Conservation (phyloP, 2,888 invertebrate species). For the Apamea epomidion region DNA sequence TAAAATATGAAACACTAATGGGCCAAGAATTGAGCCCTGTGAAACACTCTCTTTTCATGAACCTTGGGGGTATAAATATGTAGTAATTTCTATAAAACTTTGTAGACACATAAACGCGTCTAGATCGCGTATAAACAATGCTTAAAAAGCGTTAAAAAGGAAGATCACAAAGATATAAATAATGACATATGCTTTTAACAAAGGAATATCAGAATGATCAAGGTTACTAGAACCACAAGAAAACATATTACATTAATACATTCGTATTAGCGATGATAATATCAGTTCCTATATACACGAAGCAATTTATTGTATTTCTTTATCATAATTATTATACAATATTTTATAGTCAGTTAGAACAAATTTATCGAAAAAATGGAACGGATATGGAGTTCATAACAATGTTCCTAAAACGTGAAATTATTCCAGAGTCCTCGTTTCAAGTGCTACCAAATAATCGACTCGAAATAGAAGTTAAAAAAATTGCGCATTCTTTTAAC, state of each 20-base stretch:
- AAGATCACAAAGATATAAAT: too few species aligned
- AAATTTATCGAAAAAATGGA: neutral
- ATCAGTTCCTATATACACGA: neutral
- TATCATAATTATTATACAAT: neutral
- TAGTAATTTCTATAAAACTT: neutral
- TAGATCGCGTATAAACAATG: neutral
- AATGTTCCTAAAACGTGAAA: constrained; percentile 1
- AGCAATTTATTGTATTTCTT: constrained; percentile 7
- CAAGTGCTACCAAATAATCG: constrained; percentile 20
- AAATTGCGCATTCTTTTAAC: constrained; percentile 24
- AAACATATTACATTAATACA: too few species aligned
- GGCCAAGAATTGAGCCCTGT: too few species aligned
- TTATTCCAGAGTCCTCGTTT: neutral
- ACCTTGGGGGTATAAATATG: too few species aligned
- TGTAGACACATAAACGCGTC: neutral
- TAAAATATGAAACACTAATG: too few species aligned
- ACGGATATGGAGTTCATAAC: neutral
- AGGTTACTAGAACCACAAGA: neutral
- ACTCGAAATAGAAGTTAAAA: constrained; percentile 13
- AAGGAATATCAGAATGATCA: neutral
- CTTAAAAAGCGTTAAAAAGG: too few species aligned
- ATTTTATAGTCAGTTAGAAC: neutral
- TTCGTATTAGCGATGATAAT: constrained; percentile 5
- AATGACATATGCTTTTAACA: too few species aligned
- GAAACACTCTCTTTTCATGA: too few species aligned